phyloP scores from a whole-genome alignment of 2,113 vertebrate genomes.

The Petrocephalus microphthalmus region DNA sequence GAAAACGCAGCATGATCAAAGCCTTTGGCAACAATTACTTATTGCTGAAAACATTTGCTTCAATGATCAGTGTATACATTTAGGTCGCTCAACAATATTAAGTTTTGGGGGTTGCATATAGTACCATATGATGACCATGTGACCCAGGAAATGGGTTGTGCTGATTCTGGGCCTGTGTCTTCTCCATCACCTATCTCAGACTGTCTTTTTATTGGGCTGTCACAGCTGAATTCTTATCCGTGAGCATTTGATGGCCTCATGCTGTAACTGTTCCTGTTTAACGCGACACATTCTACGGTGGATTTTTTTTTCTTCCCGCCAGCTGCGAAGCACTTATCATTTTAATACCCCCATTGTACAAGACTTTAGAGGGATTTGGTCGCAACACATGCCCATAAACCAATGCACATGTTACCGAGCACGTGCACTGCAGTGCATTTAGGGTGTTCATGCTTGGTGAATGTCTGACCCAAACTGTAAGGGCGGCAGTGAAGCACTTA shows the following conservation, averaged over 20 bases:
- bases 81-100: not conserved
- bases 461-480: not conserved
- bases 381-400: not conserved
- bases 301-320: not conserved
- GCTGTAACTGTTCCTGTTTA: not conserved
- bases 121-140: not conserved
- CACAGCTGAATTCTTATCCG: not conserved
- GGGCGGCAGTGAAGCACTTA: not conserved
- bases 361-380: not conserved
- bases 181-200: not conserved
- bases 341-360: slow-evolving; percentile 6
- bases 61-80: not conserved
- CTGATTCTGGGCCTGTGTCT: not conserved
- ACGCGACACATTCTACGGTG: not conserved
- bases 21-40: not conserved
- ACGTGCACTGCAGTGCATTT: not conserved
- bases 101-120: not conserved
- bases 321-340: not conserved
- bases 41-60: not conserved
- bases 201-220: not conserved
- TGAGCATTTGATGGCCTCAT: too few species aligned
- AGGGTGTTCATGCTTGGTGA: not conserved
- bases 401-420: not conserved
- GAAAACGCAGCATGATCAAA: not conserved
- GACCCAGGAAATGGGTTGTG: not conserved